A percentile compares a stretch with the other conserved stretches of the same genome.
phyloP scores from a whole-genome alignment of 2,888 invertebrate genomes.

The Helicoverpa assulta region DNA sequence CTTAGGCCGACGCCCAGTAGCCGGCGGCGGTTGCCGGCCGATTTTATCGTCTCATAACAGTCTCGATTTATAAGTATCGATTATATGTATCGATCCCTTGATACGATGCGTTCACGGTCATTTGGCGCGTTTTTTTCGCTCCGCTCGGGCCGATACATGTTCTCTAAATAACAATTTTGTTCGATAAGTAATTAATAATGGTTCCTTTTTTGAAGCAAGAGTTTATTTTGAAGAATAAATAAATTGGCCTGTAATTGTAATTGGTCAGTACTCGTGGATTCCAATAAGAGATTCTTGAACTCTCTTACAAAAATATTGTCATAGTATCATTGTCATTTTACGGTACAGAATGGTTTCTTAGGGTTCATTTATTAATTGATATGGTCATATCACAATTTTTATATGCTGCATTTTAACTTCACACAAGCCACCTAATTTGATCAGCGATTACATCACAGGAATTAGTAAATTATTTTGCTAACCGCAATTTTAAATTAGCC shows the following conservation, averaged over 20 bases:
- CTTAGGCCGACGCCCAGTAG: slow-evolving; percentile 89
- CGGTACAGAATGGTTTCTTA: neutral
- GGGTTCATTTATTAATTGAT: slow-evolving; percentile 19
- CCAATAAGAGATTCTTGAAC: slow-evolving; percentile 43
- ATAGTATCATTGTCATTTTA: slow-evolving; percentile 11
- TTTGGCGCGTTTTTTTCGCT: slow-evolving; percentile 83
- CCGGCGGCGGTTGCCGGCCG: slow-evolving; percentile 86
- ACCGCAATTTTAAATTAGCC: slow-evolving; percentile 19
- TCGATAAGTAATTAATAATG: slow-evolving; percentile 74
- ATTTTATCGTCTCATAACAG: slow-evolving; percentile 90
- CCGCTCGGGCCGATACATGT: slow-evolving; percentile 67
- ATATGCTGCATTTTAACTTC: slow-evolving; percentile 10
- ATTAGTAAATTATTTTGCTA: slow-evolving; percentile 35
- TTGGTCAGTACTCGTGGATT: slow-evolving; percentile 36
- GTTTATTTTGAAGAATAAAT: slow-evolving; percentile 61
- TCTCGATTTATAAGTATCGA: slow-evolving; percentile 90
- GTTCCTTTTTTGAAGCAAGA: slow-evolving; percentile 58
- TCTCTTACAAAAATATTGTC: slow-evolving; percentile 18
- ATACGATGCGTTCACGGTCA: slow-evolving; percentile 85
- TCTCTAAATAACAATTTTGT: slow-evolving; percentile 77
- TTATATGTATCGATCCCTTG: slow-evolving; percentile 88
- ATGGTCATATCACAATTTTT: slow-evolving; percentile 29
- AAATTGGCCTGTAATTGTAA: slow-evolving; percentile 58
- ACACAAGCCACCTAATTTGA: slow-evolving; percentile 11
- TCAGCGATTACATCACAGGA: slow-evolving; percentile 20